Evolutionary conservation across 2,113 vertebrate genomes (phyloP).

Genomic region (Corythoichthys haematopterus): DNA sequence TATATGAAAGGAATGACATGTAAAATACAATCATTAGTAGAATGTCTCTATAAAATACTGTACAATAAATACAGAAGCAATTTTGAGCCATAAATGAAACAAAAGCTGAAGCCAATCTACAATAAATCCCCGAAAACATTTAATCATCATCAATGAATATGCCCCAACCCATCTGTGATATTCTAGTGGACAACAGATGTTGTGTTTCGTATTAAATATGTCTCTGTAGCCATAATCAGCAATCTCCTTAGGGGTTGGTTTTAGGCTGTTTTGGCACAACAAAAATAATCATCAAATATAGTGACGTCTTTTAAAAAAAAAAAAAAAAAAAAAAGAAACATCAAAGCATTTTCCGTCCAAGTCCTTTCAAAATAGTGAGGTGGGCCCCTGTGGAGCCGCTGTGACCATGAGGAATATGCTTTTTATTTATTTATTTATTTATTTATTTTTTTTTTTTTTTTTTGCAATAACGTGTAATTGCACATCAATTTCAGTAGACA

Average conservation of each 20-base stretch:
- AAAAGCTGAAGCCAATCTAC: background rate
- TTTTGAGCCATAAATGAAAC: background rate
- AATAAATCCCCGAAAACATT: background rate
- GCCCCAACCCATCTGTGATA: background rate
- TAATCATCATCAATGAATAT: background rate
- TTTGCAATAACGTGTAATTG: no score
- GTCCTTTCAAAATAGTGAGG: no score
- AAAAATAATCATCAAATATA: background rate
- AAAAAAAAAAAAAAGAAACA: background rate
- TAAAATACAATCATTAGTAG: background rate
- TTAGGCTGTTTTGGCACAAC: background rate
- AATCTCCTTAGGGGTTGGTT: slow-evolving; percentile 1
- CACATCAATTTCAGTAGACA: no score
- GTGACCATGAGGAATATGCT: no score
- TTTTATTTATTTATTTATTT: no score
- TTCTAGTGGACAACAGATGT: background rate
- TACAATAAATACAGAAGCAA: background rate
- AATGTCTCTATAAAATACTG: no score
- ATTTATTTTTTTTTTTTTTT: no score
- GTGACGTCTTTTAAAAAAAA: background rate
- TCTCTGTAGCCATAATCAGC: background rate
- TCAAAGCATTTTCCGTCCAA: background rate
- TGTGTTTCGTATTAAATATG: background rate
- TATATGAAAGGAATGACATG: background rate
- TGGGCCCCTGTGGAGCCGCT: no score